phyloP scores from a whole-genome alignment of 2,797 vertebrate species.

The Mormyrus hasselquistii region DNA sequence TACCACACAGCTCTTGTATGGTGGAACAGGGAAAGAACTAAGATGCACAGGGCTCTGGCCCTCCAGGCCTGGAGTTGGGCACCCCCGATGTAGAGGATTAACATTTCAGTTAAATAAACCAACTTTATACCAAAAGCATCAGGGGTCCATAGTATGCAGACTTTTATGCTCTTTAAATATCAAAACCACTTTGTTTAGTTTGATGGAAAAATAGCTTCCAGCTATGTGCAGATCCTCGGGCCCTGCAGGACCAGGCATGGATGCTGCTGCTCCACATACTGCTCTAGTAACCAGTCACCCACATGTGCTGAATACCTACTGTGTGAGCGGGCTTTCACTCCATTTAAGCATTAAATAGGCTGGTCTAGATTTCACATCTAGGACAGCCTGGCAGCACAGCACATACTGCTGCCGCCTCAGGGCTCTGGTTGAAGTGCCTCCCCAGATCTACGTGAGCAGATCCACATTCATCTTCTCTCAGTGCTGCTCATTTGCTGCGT shows the following conservation, averaged over 20 bases:
- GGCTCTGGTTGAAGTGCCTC: neutral
- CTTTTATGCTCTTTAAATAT: neutral
- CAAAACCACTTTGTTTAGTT: neutral
- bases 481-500: neutral
- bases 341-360: neutral
- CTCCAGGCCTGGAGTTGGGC: no score
- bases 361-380: slow-evolving; percentile 3
- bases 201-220: slow-evolving; percentile 1
- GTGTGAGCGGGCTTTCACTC: neutral
- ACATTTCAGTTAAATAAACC: neutral
- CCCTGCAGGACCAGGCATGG: neutral
- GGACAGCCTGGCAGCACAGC: neutral
- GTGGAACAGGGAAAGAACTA: no score
- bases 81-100: neutral
- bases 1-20: no score
- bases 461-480: neutral
- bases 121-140: neutral
- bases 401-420: neutral
- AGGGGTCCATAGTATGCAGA: neutral
- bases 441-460: neutral
- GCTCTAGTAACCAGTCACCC: neutral
- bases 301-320: neutral
- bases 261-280: neutral
- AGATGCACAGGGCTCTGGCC: no score
- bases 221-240: neutral